A percentile compares a stretch with the other conserved stretches of the same genome.
These are phyloP conservation scores for Heteractis magnifica DNA, from an alignment of 92 coral and sea anemone genomes.

Conservation along the genomic window DNA sequence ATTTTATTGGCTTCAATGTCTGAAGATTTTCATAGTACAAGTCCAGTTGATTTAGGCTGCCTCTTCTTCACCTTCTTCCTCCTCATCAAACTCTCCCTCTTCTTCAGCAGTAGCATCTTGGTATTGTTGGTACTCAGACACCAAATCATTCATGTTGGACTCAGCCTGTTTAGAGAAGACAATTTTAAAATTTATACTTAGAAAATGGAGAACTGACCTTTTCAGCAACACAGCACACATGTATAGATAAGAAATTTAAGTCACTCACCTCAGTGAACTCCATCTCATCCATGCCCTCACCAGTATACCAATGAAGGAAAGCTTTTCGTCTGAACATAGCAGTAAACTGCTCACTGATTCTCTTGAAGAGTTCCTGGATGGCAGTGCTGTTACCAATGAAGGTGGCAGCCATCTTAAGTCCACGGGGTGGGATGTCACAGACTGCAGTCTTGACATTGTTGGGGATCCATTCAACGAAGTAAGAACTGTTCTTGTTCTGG, in stretches of 20 bases:
- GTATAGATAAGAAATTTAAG: neutral
- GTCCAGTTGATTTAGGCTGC: slow-evolving; percentile 31
- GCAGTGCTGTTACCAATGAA: slow-evolving; percentile 99
- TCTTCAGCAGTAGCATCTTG: slow-evolving; percentile 95
- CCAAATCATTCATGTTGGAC: slow-evolving; percentile 93
- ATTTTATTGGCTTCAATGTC: neutral
- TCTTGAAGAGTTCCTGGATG: slow-evolving; percentile 97
- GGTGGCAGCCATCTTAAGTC: slow-evolving; percentile 95
- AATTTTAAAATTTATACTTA: neutral
- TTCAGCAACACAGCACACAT: neutral
- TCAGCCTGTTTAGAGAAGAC: slow-evolving; percentile 63
- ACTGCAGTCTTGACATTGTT: slow-evolving; percentile 99
- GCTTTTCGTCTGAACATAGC: slow-evolving; percentile 99
- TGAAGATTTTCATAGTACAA: neutral
- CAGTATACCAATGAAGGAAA: slow-evolving; percentile 99
- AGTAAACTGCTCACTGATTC: slow-evolving; percentile 99
- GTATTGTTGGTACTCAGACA: slow-evolving; percentile 92
- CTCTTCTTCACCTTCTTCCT: slow-evolving; percentile 67
- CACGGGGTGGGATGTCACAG: slow-evolving; percentile 98
- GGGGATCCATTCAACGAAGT: slow-evolving; percentile 99
- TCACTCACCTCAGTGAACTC: slow-evolving; percentile 91
- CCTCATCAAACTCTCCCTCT: slow-evolving; percentile 91
- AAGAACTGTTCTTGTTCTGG: slow-evolving; percentile 98
- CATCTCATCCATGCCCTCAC: slow-evolving; percentile 99
- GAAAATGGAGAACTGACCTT: neutral